A percentile compares a stretch with the other conserved stretches of the same genome.
Conservation (phyloP, 2,888 invertebrate species). For the Watsonalla binaria region DNA sequence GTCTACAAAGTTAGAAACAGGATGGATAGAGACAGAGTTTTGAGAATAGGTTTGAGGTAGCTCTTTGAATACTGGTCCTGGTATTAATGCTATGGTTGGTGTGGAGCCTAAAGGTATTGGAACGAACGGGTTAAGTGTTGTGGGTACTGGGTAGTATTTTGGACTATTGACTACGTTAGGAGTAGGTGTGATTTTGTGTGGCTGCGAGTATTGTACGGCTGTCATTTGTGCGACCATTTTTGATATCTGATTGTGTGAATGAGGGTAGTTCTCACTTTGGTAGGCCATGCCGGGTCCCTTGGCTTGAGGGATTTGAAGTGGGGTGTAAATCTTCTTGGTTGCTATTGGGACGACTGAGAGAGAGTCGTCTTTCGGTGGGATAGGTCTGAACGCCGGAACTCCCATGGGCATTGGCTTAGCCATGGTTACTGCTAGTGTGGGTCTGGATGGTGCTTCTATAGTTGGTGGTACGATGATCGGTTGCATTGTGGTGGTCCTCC, state of each 20-base stretch:
- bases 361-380: constrained; percentile 81
- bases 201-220: constrained; percentile 52
- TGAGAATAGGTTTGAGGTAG: constrained; percentile 45
- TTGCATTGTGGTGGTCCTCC: constrained; percentile 56
- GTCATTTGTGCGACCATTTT: constrained; percentile 73
- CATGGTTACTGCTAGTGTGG: constrained; percentile 55
- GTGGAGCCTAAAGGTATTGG: constrained; percentile 57
- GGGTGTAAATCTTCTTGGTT: constrained; percentile 52
- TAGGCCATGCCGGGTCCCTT: constrained; percentile 59
- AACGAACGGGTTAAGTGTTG: constrained; percentile 77
- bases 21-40: constrained; percentile 45
- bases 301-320: constrained; percentile 55
- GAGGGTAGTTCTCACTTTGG: constrained; percentile 68
- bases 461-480: constrained; percentile 57
- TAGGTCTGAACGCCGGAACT: constrained; percentile 88
- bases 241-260: constrained; percentile 61
- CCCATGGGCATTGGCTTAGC: constrained; percentile 78
- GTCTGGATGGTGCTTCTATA: constrained; percentile 36
- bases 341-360: constrained; percentile 73
- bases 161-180: constrained; percentile 52
- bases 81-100: constrained; percentile 56
- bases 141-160: constrained; percentile 68
- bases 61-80: constrained; percentile 57
- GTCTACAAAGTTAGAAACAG: constrained; percentile 74
- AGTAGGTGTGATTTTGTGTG: constrained; percentile 51